Evolutionary conservation across 2,888 invertebrate genomes (phyloP).

Genomic region (Andrena minutula): DNA sequence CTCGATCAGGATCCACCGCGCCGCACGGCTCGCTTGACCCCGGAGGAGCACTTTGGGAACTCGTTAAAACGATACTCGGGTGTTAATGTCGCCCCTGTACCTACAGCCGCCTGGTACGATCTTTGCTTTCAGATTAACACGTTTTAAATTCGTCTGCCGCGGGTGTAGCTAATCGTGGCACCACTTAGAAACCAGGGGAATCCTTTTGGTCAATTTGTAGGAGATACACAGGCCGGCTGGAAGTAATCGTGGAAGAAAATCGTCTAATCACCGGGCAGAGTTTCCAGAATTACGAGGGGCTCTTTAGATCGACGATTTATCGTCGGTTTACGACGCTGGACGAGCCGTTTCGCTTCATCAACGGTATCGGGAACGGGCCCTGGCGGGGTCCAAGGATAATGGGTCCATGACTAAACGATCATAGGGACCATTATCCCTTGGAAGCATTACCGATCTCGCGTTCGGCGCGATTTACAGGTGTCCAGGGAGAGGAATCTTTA

Average conservation of each 20-base stretch:
- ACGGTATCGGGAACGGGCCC: conserved; percentile 62
- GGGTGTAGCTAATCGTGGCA: conserved; percentile 37
- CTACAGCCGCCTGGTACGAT: background rate
- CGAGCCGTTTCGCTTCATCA: conserved; percentile 69
- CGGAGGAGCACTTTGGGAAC: background rate
- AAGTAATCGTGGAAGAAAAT: conserved; percentile 49
- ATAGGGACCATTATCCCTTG: conserved; percentile 46
- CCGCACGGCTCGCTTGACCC: background rate
- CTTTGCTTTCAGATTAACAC: conserved; percentile 37
- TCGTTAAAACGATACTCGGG: conserved; percentile 20
- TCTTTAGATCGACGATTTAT: conserved; percentile 65
- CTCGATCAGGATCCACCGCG: conserved; percentile 1
- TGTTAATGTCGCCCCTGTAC: conserved; percentile 2
- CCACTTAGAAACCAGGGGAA: conserved; percentile 52
- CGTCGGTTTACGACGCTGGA: conserved; percentile 47
- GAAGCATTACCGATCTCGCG: conserved; percentile 29
- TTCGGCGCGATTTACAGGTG: conserved; percentile 48
- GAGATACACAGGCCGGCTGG: conserved; percentile 40
- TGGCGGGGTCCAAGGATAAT: conserved; percentile 58
- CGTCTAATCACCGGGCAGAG: conserved; percentile 42
- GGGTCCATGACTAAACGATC: conserved; percentile 59
- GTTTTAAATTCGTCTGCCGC: conserved; percentile 19
- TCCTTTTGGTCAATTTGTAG: conserved; percentile 13
- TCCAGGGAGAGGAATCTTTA: background rate
- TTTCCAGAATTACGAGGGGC: conserved; percentile 66